Evolutionary conservation across 2,797 vertebrate species (phyloP).

Genomic region (Rhinoraja longicauda): DNA sequence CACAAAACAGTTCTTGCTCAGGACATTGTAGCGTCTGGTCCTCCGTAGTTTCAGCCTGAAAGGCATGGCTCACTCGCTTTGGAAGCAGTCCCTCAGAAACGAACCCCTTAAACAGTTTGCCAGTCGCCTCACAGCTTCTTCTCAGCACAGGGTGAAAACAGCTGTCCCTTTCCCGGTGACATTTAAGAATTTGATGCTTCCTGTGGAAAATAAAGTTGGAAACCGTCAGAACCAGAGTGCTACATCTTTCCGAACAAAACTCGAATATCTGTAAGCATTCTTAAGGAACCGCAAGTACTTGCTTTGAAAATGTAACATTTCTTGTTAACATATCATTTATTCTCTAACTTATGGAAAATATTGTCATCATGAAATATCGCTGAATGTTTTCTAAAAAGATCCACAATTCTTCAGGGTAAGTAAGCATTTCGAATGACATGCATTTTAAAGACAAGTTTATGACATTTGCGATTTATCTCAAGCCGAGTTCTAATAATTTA

Average conservation of each 20-base stretch:
- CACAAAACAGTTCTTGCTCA: conserved; percentile 97
- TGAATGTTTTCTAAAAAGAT: neutral
- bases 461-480: neutral
- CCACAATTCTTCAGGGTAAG: neutral
- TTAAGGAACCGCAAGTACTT: neutral
- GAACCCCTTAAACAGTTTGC: conserved; percentile 52
- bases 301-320: neutral
- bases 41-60: conserved; percentile 84
- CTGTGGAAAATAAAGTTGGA: conserved; percentile 50
- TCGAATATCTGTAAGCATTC: neutral
- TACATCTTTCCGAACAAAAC: neutral
- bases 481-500: neutral
- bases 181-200: conserved; percentile 48
- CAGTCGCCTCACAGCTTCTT: conserved; percentile 49
- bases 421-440: neutral
- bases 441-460: neutral
- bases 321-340: neutral
- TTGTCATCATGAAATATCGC: neutral
- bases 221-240: neutral
- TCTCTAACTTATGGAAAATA: no score
- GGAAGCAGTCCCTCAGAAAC: conserved; percentile 39
- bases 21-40: conserved; percentile 87
- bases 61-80: conserved; percentile 71
- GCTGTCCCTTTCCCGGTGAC: conserved; percentile 75
- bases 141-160: conserved; percentile 53